phyloP scores from a whole-genome alignment of 2,113 vertebrate species.

The Ceratotherium simum region DNA sequence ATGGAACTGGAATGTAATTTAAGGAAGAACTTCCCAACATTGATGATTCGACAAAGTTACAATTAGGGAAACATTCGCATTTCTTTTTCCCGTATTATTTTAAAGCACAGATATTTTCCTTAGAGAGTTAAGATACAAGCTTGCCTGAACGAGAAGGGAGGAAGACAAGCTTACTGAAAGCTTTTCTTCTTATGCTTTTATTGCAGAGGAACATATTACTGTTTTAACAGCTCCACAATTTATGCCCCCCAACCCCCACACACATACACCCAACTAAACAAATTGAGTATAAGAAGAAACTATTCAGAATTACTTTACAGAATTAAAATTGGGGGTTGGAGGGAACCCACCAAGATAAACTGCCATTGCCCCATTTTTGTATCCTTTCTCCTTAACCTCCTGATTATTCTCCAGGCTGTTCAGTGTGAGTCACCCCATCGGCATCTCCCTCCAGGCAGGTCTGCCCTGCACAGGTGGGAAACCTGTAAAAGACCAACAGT shows the following conservation, averaged over 20 bases:
- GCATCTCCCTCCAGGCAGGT: neutral
- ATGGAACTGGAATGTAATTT: neutral
- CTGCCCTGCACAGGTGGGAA: no score
- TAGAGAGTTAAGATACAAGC: neutral
- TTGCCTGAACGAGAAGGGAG: neutral
- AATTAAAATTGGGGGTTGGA: neutral
- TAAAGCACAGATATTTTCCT: neutral
- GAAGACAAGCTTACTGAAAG: neutral
- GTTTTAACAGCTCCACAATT: neutral
- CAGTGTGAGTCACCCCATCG: neutral
- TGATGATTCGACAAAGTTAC: neutral
- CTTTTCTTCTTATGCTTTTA: neutral
- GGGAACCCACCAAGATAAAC: neutral
- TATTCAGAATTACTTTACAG: neutral
- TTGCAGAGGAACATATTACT: neutral
- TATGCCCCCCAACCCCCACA: neutral
- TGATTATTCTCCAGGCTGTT: neutral
- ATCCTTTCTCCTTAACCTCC: neutral
- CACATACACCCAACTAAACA: neutral
- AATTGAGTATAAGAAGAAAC: neutral
- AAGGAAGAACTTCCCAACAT: neutral
- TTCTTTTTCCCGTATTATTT: neutral
- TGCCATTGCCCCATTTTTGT: neutral
- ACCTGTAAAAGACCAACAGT: no score
- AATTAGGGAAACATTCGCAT: neutral